These are phyloP conservation scores for Melipona bicolor DNA, from an alignment of 2,888 invertebrate species.

Conservation along the genomic window DNA sequence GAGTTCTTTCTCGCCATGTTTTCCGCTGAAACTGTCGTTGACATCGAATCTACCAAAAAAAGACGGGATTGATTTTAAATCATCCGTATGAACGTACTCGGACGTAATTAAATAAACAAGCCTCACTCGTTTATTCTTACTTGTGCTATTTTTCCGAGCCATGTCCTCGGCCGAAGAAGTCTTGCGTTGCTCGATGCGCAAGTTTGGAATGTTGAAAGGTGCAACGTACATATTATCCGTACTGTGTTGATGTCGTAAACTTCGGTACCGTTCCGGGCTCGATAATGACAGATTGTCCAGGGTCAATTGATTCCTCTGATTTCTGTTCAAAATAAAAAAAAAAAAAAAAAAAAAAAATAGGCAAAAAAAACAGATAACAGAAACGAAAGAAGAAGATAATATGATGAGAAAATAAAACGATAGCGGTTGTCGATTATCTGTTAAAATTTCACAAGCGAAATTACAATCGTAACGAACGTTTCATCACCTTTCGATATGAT, in stretches of 20 bases:
- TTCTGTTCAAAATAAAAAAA: slow-evolving; percentile 78
- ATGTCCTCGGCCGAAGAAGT: slow-evolving; percentile 96
- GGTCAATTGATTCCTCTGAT: slow-evolving; percentile 95
- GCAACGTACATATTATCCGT: slow-evolving; percentile 94
- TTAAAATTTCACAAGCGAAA: background rate
- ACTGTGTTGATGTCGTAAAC: slow-evolving; percentile 92
- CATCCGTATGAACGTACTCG: too few species aligned
- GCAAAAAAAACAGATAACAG: too few species aligned
- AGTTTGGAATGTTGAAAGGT: slow-evolving; percentile 94
- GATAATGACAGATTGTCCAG: slow-evolving; percentile 91
- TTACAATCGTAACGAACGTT: background rate
- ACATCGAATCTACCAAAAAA: slow-evolving; percentile 77
- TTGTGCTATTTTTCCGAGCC: slow-evolving; percentile 94
- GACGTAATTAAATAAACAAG: background rate
- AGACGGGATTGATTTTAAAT: background rate
- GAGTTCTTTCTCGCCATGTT: slow-evolving; percentile 86
- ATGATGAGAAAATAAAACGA: slow-evolving; percentile 39
- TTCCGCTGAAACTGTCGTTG: slow-evolving; percentile 84
- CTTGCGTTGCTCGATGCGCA: slow-evolving; percentile 93
- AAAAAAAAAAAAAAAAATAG: background rate
- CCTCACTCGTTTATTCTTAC: slow-evolving; percentile 80
- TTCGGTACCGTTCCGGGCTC: slow-evolving; percentile 91
- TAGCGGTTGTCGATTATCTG: background rate
- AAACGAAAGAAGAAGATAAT: background rate
- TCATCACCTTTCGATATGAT: slow-evolving; percentile 89